Base-by-base conservation (phyloP, 2,888 invertebrate species). In the Lordiphosa andalusiaca region DNA sequence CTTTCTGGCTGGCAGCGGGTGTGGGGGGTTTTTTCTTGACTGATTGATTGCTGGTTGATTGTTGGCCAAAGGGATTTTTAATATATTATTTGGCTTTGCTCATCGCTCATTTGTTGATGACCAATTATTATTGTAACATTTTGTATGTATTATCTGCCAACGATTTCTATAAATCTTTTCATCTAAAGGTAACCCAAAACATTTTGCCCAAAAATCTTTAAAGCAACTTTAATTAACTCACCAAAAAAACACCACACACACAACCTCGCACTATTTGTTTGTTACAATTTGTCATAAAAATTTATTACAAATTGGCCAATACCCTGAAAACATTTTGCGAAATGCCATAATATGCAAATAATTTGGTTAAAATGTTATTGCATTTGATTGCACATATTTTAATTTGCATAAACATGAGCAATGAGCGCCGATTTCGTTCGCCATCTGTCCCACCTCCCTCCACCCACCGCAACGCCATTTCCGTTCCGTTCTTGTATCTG, bases 311-410 rank as follows among this genome's bases (percentile, higher is more conserved):
- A 70, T 73, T 64, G 53, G 37, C 49, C 19, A 25, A 40, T 37
- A 25, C 39, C 16, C 40, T 35, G 35, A 36, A 38, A 53, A 25
- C 41, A 53, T 53, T 52, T 47, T 52, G 35, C 19, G 51, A 52
- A 66, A 60, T 62, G 64, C 53, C 67, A 39, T 60, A 67, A 73
- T 73, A 81, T 81, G 81, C 73, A 73, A 67, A 82, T 71, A 69
- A 68, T 67, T 77, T 62, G 54, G 58, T 62, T 62, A 69, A 74
- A 82, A 69, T 61, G 61, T 69, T 81, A 70, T 77, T 68, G 68
- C 63, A 73, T 66, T 65, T 53, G 63, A 77, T 73, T 75, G 74
- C 78, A 81, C 74, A 81, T 81, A 73, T 77, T 77, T 73, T 59
- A 71, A 81, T 77, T 73, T 73, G 63, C 71, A 74, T 82, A 78